Conservation (phyloP, 2,888 invertebrate species). For the Drosophila maculinotata region DNA sequence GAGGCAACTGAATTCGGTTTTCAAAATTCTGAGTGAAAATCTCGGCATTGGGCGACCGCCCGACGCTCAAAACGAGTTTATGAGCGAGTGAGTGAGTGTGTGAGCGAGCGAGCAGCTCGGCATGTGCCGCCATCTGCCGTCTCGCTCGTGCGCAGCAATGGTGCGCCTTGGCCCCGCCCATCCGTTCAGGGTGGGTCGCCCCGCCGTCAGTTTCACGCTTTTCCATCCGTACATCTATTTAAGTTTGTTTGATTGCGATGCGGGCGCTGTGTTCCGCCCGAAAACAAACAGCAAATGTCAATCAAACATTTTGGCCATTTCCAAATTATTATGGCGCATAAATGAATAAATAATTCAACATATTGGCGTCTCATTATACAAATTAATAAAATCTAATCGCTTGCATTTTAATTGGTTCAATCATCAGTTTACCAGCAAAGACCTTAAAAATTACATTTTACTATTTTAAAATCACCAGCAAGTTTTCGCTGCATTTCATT, state of each 20-base stretch:
- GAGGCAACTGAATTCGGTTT: constrained; percentile 46
- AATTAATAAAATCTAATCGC: constrained; percentile 50
- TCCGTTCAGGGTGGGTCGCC: constrained; percentile 50
- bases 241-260: constrained; percentile 11
- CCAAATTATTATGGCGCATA: constrained; percentile 43
- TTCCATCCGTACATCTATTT: constrained; percentile 4
- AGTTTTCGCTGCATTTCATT: not conserved
- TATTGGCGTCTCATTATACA: constrained; percentile 36
- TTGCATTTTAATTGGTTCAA: constrained; percentile 25
- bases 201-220: constrained; percentile 4
- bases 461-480: constrained; percentile 32
- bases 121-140: constrained; percentile 9
- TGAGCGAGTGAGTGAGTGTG: constrained; percentile 28
- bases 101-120: constrained; percentile 21
- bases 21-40: constrained; percentile 68
- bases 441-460: not conserved
- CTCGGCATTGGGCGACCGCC: constrained; percentile 54
- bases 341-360: constrained; percentile 56
- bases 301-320: constrained; percentile 41
- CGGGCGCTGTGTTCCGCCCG: constrained; percentile 18
- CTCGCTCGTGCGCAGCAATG: constrained; percentile 48
- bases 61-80: constrained; percentile 62
- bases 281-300: constrained; percentile 52
- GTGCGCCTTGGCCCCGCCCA: constrained; percentile 55
- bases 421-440: not conserved